Evolutionary conservation across 2,113 vertebrate genomes (phyloP).

Genomic region (Campylomormyrus numenius): DNA sequence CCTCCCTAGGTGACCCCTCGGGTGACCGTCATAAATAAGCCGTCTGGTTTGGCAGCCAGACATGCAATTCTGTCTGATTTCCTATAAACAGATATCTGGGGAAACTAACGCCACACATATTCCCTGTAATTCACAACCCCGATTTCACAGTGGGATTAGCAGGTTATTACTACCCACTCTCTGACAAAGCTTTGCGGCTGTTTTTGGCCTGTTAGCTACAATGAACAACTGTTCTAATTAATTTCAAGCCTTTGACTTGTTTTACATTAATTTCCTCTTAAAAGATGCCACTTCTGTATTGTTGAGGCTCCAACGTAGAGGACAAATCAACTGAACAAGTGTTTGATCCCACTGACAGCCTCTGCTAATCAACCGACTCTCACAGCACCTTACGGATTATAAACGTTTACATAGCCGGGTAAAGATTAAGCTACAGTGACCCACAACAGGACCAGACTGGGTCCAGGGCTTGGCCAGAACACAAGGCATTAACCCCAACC

Average conservation of each 20-base stretch:
- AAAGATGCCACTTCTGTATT: not conserved
- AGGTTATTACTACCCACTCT: slow-evolving; percentile 9
- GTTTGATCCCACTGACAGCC: slow-evolving; percentile 37
- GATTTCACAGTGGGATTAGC: not conserved
- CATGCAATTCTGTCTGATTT: slow-evolving; percentile 36
- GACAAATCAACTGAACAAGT: slow-evolving; percentile 20
- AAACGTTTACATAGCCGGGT: not conserved
- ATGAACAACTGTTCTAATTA: not conserved
- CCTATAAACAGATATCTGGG: not conserved
- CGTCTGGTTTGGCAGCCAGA: slow-evolving; percentile 34
- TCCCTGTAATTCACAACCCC: not conserved
- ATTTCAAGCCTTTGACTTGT: slow-evolving; percentile 10
- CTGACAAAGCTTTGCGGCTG: not conserved
- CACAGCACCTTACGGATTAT: not conserved
- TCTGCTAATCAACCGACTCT: slow-evolving; percentile 39
- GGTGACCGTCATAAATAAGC: slow-evolving; percentile 16
- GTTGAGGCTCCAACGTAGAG: not conserved
- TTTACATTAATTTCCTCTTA: slow-evolving; percentile 11
- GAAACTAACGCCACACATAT: not conserved
- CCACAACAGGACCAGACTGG: not conserved
- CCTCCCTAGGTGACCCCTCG: not conserved
- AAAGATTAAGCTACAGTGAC: not conserved
- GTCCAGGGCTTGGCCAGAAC: not conserved
- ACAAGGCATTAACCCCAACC: not conserved
- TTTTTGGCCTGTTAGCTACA: not conserved